Conservation (phyloP, 2,113 vertebrate genomes). For the Dipodomys merriami region DNA sequence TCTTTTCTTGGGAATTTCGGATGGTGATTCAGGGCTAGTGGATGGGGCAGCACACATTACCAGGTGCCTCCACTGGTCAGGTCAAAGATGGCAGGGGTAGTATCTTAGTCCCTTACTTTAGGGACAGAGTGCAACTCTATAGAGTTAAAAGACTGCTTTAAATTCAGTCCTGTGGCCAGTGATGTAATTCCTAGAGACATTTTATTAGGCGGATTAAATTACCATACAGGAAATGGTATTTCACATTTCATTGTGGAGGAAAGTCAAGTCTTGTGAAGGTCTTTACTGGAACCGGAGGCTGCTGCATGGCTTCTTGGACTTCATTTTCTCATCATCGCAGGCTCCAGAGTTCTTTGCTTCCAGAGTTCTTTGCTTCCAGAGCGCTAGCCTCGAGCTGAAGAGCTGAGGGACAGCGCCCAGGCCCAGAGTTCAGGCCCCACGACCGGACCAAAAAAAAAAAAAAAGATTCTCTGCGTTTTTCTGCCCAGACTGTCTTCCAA, state of each 20-base stretch:
- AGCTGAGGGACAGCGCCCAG: too few species aligned
- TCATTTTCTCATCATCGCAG: neutral
- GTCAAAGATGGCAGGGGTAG: neutral
- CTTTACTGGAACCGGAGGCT: neutral
- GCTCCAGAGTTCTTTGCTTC: neutral
- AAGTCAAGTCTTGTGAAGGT: conserved; percentile 17
- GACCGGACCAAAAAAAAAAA: too few species aligned
- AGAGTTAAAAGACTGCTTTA: conserved; percentile 15
- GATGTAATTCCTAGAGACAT: conserved; percentile 32
- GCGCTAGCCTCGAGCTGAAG: neutral
- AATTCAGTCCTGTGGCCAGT: neutral
- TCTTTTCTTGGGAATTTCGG: too few species aligned
- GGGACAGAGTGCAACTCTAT: neutral
- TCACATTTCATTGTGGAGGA: conserved; percentile 43
- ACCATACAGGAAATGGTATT: conserved; percentile 42
- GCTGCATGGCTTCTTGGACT: too few species aligned
- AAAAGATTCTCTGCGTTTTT: too few species aligned
- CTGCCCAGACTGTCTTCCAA: too few species aligned
- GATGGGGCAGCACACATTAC: too few species aligned
- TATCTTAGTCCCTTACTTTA: neutral
- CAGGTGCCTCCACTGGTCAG: too few species aligned
- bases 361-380: neutral
- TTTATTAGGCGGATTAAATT: conserved; percentile 58
- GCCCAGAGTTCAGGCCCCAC: too few species aligned
- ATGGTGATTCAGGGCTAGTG: too few species aligned